These are phyloP conservation scores for Lumbricus terrestris DNA, from an alignment of 2,888 invertebrate species.

Conservation along the genomic window DNA sequence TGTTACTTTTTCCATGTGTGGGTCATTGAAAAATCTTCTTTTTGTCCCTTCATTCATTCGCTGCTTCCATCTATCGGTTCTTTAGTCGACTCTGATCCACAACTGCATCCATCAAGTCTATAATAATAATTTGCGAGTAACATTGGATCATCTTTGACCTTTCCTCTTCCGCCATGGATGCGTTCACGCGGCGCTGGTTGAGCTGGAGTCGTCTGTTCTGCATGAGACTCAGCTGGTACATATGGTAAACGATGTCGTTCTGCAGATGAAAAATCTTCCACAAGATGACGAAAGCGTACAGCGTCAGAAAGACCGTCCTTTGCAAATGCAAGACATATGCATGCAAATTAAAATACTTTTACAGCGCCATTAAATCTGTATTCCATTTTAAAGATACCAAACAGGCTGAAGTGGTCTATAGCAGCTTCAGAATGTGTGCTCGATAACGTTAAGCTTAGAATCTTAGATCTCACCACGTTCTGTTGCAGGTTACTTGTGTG, in stretches of 20 bases:
- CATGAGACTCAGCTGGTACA: background rate
- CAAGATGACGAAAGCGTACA: slow-evolving; percentile 10
- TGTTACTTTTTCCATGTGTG: no score
- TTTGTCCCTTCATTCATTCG: no score
- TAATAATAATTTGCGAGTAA: no score
- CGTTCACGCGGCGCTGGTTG: background rate
- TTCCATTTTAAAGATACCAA: background rate
- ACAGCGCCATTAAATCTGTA: background rate
- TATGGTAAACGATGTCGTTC: background rate
- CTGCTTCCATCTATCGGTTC: background rate
- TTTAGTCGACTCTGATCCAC: no score
- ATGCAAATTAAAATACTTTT: background rate
- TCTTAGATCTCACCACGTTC: no score
- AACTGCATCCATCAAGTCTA: background rate
- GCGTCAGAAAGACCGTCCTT: background rate
- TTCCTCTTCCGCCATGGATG: background rate
- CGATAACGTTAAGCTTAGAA: no score
- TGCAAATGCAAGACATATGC: background rate
- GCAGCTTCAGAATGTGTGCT: no score
- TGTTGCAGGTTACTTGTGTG: no score
- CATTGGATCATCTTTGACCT: background rate
- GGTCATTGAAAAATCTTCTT: no score
- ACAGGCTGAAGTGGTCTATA: no score
- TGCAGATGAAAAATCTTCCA: slow-evolving; percentile 8
- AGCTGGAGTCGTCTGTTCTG: background rate